Percentiles rank a stretch among this genome's conserved stretches.
Conservation (phyloP, 2,113 vertebrate species). For the Platichthys stellatus region DNA sequence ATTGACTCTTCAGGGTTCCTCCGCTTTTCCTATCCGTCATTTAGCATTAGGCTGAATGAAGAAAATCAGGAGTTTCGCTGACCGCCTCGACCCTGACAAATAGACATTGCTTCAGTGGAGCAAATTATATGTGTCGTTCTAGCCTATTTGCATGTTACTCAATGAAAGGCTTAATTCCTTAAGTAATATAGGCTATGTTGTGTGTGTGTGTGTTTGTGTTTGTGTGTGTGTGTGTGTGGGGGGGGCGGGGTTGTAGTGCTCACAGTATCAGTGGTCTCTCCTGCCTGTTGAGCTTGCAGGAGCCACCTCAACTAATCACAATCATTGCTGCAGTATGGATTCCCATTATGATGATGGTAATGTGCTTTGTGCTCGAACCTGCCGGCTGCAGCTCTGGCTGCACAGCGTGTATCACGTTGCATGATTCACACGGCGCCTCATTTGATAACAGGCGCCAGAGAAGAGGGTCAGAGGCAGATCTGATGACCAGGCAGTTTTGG, state of each 20-base stretch:
- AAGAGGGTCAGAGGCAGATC: conserved; percentile 61
- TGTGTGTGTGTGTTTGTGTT: background rate
- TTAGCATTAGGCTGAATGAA: conserved; percentile 65
- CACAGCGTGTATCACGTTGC: conserved; percentile 53
- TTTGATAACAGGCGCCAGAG: conserved; percentile 72
- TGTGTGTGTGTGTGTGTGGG: too few relatives aligned
- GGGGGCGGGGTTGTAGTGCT: background rate
- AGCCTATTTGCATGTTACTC: conserved; percentile 19
- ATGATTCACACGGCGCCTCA: conserved; percentile 63
- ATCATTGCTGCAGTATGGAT: conserved; percentile 34
- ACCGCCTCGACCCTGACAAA: conserved; percentile 30
- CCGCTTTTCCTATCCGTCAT: conserved; percentile 67
- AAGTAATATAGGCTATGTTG: background rate
- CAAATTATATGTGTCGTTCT: conserved; percentile 39
- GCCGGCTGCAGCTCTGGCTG: conserved; percentile 43
- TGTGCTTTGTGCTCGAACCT: conserved; percentile 41
- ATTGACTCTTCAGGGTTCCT: conserved; percentile 73
- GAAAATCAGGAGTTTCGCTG: conserved; percentile 20
- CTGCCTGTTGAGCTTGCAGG: background rate
- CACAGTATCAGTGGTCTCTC: background rate
- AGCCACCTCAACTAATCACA: conserved; percentile 26
- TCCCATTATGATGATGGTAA: conserved; percentile 40
- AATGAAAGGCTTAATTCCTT: conserved; percentile 30
- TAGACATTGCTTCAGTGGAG: conserved; percentile 25
- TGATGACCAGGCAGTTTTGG: conserved; percentile 66